Evolutionary conservation across 2,888 invertebrate species (phyloP), one percentile per base, ranked within the genome.

Genomic region (Ennomos fuscantarius): DNA sequence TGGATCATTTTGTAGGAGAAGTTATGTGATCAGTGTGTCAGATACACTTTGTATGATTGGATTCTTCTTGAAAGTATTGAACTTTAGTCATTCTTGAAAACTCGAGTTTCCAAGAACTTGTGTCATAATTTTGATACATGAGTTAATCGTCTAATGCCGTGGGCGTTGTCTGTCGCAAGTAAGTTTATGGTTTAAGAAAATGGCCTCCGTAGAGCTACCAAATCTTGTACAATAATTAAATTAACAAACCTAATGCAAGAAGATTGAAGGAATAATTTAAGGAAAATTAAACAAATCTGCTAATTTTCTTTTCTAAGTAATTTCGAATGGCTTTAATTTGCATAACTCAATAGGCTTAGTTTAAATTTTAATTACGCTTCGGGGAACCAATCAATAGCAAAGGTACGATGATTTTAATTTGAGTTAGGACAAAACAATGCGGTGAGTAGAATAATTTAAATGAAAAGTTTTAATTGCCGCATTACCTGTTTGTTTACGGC

Each of bases 391-490:
- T 42, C 11, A 11, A 31, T 31, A n/a, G 9, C 9, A 44, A 13
- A 12, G 9, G 12, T 33, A 6, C 15, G 2, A 11, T 39, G 32
- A 31, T 48, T 58, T 35, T 35, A 40, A 42, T 24, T 40, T 36
- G 48, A 49, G 45, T 53, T 51, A 39, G 24, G 37, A 61, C 61
- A 52, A 57, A 48, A 51, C 41, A 41, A 48, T 33, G 51, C 24
- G 35, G 56, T 45, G 48, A 66, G 45, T 12, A 35, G 55, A 46
- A 58, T 60, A 55, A 64, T 55, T 66, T 60, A 55, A 45, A 34
- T 41, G 60, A 58, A 64, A 66, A 66, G 56, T 66, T 66, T 66
- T 55, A 66, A 66, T 64, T 62, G 64, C 50, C 45, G 44, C 53
- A 48, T 45, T 50, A 61, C 62, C 62, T 64, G 62, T 45, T 62